These are phyloP conservation scores for Aurelia aurita DNA, from an alignment of 30 jellyfish, hydroid and myxozoan species.

Conservation along the genomic window DNA sequence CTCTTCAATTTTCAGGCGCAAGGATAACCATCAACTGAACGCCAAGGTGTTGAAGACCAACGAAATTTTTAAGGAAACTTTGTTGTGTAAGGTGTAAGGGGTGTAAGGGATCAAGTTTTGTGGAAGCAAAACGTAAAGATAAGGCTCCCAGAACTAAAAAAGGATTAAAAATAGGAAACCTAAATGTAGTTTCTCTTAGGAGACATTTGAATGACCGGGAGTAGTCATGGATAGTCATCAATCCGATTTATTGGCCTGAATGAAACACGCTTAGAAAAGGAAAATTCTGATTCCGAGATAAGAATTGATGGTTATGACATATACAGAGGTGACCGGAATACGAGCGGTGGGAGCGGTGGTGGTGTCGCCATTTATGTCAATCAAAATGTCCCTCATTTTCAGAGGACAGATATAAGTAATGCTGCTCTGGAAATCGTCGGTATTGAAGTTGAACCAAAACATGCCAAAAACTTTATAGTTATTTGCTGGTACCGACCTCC, in stretches of 20 bases:
- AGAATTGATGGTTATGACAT: slow-evolving; percentile 44
- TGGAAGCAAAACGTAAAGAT: background rate
- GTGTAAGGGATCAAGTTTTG: slow-evolving; percentile 12
- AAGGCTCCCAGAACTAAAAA: slow-evolving; percentile 28
- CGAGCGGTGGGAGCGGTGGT: slow-evolving; percentile 37
- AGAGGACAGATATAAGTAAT: slow-evolving; percentile 14
- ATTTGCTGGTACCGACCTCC: slow-evolving; percentile 51
- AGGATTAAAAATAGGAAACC: slow-evolving; percentile 16
- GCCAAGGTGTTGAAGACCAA: too few species aligned
- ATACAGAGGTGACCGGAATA: slow-evolving; percentile 29
- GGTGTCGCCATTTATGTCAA: too few species aligned
- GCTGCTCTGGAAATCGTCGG: slow-evolving; percentile 27
- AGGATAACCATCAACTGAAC: too few species aligned
- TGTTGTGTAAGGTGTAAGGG: too few species aligned
- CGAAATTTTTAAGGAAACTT: too few species aligned
- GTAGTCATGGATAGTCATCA: too few species aligned
- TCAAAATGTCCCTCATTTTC: slow-evolving; percentile 18
- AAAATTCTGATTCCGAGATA: too few species aligned
- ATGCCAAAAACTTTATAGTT: slow-evolving; percentile 28
- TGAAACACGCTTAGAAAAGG: too few species aligned
- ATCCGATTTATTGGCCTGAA: too few species aligned
- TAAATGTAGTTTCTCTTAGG: too few species aligned
- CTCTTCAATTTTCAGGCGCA: slow-evolving; percentile 2
- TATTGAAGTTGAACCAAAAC: slow-evolving; percentile 38
- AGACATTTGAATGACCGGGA: too few species aligned